A percentile compares a stretch with the other conserved stretches of the same genome.
Evolutionary conservation across 2,888 invertebrate species (phyloP).

Genomic region (Synanthedon myopaeformis): DNA sequence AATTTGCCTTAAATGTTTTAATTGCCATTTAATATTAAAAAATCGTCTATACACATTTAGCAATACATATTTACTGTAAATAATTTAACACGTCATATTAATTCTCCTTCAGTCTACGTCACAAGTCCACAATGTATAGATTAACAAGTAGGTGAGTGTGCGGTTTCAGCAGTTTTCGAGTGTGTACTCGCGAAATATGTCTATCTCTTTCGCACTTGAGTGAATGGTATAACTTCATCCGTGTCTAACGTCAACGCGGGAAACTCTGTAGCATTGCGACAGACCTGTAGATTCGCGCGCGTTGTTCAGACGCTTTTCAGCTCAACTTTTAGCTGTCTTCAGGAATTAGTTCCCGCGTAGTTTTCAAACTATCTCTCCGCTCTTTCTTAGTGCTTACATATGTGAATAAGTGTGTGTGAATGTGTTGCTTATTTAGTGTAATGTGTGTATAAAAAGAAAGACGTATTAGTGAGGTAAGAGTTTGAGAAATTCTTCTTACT

Average conservation of each 20-base stretch:
- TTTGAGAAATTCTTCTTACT: background rate
- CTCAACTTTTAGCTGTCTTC: slow-evolving; percentile 17
- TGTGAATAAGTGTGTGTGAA: slow-evolving; percentile 16
- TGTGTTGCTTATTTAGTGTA: slow-evolving; percentile 12
- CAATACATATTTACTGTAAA: no score
- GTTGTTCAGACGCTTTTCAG: slow-evolving; percentile 35
- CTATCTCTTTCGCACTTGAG: slow-evolving; percentile 21
- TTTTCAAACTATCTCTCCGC: slow-evolving; percentile 8
- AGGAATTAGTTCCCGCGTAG: slow-evolving; percentile 9
- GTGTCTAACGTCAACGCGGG: slow-evolving; percentile 36
- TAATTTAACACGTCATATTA: no score
- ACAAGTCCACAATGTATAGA: background rate
- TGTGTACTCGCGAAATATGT: slow-evolving; percentile 9
- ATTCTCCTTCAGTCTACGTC: background rate
- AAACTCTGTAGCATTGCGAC: slow-evolving; percentile 40
- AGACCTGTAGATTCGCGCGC: slow-evolving; percentile 61
- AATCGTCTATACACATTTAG: no score
- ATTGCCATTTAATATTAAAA: no score
- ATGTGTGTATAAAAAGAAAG: slow-evolving; percentile 33
- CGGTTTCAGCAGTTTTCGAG: background rate
- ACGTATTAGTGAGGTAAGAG: slow-evolving; percentile 53
- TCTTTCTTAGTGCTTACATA: slow-evolving; percentile 10
- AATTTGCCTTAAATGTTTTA: no score
- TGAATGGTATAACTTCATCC: slow-evolving; percentile 14
- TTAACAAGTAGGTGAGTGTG: background rate